Conservation (phyloP, 1,140 invertebrate species). For the Cotesia typhae region DNA sequence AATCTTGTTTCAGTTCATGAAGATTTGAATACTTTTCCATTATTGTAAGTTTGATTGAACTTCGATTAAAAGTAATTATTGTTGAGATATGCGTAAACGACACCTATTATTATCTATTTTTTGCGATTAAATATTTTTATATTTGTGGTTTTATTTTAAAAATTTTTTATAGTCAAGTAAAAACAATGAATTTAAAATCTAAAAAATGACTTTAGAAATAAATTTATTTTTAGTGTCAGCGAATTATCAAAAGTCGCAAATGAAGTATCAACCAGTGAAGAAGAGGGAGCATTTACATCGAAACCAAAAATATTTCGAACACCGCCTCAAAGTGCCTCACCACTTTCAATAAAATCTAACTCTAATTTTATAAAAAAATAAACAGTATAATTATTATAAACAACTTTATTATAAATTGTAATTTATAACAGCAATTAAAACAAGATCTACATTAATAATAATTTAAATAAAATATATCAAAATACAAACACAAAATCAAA, state of each 20-base stretch:
- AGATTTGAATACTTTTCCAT: slow-evolving; percentile 49
- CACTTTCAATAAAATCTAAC: too few species aligned
- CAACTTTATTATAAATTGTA: too few species aligned
- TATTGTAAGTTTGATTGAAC: slow-evolving; percentile 48
- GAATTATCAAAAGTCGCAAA: not conserved
- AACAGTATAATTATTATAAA: slow-evolving; percentile 2
- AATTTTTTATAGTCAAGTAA: too few species aligned
- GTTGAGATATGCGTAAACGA: too few species aligned
- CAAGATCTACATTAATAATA: slow-evolving; percentile 22
- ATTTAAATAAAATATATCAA: slow-evolving; percentile 6
- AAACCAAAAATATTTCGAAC: slow-evolving; percentile 55
- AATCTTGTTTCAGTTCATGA: slow-evolving; percentile 45
- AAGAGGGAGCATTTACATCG: slow-evolving; percentile 49
- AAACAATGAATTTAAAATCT: too few species aligned
- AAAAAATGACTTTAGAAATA: not conserved
- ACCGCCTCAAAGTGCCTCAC: slow-evolving; percentile 41
- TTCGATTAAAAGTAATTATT: too few species aligned
- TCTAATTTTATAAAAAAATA: not conserved
- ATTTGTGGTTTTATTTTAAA: too few species aligned
- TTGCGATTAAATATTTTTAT: too few species aligned
- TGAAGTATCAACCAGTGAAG: slow-evolving; percentile 23
- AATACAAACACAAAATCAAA: not conserved
- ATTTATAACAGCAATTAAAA: not conserved
- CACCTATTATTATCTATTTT: too few species aligned
- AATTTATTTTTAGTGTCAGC: not conserved